Conservation (phyloP, 2,888 invertebrate species). For the Formica aserva region DNA sequence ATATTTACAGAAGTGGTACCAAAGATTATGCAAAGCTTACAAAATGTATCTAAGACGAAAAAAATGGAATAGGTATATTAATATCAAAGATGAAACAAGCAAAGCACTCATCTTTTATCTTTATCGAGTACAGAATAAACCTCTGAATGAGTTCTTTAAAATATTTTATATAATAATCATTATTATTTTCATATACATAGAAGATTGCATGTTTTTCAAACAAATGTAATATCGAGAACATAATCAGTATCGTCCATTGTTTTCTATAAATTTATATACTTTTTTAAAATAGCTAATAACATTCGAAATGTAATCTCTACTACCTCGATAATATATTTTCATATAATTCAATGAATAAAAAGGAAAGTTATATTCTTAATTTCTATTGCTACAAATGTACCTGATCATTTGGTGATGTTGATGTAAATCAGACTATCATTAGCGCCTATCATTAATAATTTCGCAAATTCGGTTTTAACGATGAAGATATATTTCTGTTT, state of each 20-base stretch:
- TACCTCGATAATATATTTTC: slow-evolving; percentile 34
- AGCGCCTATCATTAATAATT: neutral
- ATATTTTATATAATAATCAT: neutral
- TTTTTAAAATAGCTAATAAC: slow-evolving; percentile 1
- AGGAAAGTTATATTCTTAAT: neutral
- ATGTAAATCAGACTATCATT: neutral
- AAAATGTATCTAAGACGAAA: slow-evolving; percentile 52
- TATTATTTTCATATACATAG: neutral
- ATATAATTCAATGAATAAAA: slow-evolving; percentile 35
- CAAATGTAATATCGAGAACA: neutral
- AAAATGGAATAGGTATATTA: slow-evolving; percentile 72
- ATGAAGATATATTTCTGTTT: slow-evolving; percentile 72
- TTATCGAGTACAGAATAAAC: neutral
- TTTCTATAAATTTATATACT: slow-evolving; percentile 31
- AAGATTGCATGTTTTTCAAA: neutral
- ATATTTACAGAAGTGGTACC: slow-evolving; percentile 94
- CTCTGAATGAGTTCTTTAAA: neutral
- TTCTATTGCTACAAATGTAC: neutral
- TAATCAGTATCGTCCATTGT: neutral
- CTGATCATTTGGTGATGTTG: neutral
- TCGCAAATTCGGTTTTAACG: slow-evolving; percentile 52
- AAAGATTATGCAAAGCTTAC: slow-evolving; percentile 83
- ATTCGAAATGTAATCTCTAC: slow-evolving; percentile 3
- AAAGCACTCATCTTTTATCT: neutral
- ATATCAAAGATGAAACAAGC: neutral